phyloP scores from a whole-genome alignment of 2,797 vertebrate species.

The Coluber constrictor region DNA sequence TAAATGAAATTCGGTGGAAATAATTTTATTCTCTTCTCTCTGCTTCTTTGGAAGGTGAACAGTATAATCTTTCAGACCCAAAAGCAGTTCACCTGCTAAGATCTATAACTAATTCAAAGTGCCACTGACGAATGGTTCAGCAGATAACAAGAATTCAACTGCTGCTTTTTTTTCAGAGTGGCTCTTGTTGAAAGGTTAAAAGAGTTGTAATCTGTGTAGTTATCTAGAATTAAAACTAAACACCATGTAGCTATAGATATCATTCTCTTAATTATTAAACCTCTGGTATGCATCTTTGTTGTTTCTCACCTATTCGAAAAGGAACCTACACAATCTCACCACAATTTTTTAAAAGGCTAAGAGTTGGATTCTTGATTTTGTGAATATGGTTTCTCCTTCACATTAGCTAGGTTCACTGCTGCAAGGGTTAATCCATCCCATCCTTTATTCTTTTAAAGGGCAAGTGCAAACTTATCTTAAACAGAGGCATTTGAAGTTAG shows the following conservation, averaged over 20 bases:
- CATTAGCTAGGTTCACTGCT: neutral
- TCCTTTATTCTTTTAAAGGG: conserved; percentile 30
- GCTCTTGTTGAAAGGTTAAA: neutral
- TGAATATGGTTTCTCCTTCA: neutral
- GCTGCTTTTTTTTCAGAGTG: neutral
- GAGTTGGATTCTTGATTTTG: neutral
- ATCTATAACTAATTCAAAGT: neutral
- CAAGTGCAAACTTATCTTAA: conserved; percentile 40
- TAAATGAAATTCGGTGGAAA: neutral
- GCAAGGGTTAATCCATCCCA: conserved; percentile 23
- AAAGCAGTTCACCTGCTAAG: neutral
- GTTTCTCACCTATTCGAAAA: neutral
- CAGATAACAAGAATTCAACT: neutral
- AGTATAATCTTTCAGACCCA: neutral
- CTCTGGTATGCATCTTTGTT: neutral
- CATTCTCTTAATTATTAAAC: neutral
- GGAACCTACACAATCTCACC: neutral
- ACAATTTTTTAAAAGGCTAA: neutral
- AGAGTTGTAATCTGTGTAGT: neutral
- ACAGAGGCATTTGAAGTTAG: conserved; percentile 33
- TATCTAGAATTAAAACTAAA: neutral
- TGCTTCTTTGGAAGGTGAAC: neutral
- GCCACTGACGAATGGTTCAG: neutral
- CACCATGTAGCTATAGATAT: neutral
- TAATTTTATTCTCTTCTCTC: neutral